Evolutionary conservation across 2,797 vertebrate species (phyloP).

Genomic region (Gallirallus australis): DNA sequence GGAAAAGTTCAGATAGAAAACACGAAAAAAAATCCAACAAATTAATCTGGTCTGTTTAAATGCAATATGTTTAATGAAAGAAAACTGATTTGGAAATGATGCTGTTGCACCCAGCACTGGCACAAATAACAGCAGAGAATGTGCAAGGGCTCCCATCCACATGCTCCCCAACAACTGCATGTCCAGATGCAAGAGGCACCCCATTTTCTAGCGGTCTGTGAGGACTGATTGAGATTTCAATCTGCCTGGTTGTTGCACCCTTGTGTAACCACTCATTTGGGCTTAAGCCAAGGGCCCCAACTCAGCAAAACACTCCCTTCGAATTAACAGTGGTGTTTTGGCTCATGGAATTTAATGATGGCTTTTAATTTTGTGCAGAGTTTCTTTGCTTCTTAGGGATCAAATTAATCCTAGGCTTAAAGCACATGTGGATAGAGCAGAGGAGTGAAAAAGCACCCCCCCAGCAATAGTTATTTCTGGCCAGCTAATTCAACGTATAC

Average conservation of each 20-base stretch:
- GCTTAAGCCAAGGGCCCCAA: not conserved
- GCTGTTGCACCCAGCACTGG: not conserved
- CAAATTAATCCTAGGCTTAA: not conserved
- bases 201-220: not conserved
- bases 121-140: not conserved
- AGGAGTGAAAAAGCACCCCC: not conserved
- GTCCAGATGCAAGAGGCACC: not conserved
- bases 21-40: too few species aligned
- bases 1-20: not conserved
- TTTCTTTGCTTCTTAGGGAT: not conserved
- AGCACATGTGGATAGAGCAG: not conserved
- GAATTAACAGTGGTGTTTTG: not conserved
- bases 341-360: not conserved
- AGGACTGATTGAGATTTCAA: not conserved
- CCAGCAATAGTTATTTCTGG: not conserved
- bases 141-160: not conserved
- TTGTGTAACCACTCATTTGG: not conserved
- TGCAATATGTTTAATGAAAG: not conserved
- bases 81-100: conserved; percentile 56
- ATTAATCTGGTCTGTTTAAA: conserved; percentile 33
- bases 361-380: not conserved
- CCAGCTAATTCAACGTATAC: not conserved
- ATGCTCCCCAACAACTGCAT: not conserved
- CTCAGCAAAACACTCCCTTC: not conserved
- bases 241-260: not conserved